These are phyloP conservation scores for Columba livia DNA, from an alignment of 2,113 vertebrate species.

Conservation along the genomic window DNA sequence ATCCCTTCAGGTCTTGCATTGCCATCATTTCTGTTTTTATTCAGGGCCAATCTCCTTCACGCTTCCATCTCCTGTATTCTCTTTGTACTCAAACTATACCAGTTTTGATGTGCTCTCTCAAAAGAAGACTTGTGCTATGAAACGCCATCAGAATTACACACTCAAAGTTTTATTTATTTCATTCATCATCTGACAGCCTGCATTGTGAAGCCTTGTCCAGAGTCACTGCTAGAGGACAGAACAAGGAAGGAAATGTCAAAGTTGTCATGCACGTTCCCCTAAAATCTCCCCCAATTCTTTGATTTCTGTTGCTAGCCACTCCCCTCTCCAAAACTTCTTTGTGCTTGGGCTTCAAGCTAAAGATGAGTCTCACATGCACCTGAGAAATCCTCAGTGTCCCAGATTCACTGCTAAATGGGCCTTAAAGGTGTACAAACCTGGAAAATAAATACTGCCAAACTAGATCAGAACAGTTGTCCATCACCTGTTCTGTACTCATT, in stretches of 20 bases:
- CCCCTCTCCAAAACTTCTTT: background rate
- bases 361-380: rapidly evolving
- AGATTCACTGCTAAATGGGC: background rate
- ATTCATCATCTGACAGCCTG: background rate
- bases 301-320: background rate
- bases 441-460: background rate
- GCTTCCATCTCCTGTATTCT: background rate
- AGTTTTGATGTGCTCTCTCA: background rate
- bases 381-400: background rate
- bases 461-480: background rate
- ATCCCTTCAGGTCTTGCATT: background rate
- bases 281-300: background rate
- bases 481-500: background rate
- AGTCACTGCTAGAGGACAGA: background rate
- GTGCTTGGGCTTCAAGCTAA: background rate
- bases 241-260: background rate
- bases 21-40: background rate
- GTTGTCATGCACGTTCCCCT: background rate
- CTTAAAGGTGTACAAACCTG: background rate
- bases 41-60: background rate
- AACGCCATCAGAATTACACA: background rate
- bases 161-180: background rate
- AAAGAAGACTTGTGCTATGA: background rate
- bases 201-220: background rate
- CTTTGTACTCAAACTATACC: background rate